Conservation (phyloP, 2,797 vertebrate species). For the Linurgus olivaceus region DNA sequence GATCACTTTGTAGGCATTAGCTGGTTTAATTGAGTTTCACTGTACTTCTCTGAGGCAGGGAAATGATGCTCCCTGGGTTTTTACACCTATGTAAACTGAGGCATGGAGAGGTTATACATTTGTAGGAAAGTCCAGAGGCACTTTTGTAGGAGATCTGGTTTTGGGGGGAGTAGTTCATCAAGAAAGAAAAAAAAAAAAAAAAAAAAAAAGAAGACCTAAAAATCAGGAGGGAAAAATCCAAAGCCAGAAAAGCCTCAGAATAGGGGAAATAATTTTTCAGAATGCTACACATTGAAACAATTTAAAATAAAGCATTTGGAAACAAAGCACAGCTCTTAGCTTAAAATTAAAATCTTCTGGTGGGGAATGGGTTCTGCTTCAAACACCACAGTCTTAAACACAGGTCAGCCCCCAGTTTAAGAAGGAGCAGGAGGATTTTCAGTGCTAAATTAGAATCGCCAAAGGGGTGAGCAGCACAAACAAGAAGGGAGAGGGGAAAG, state of each 20-base stretch:
- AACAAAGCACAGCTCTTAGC: slow-evolving; percentile 34
- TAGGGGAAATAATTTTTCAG: slow-evolving; percentile 29
- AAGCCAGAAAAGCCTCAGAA: slow-evolving; percentile 47
- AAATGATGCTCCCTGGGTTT: background rate
- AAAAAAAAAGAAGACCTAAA: background rate
- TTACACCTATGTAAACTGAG: slow-evolving; percentile 7
- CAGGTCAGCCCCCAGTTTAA: slow-evolving; percentile 26
- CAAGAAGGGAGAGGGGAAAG: background rate
- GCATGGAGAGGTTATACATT: background rate
- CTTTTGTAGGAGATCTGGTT: background rate
- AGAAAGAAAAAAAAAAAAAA: background rate
- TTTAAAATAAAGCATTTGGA: slow-evolving; percentile 65
- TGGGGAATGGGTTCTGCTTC: slow-evolving; percentile 29
- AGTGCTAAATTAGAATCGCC: background rate
- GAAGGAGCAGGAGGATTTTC: slow-evolving; percentile 42
- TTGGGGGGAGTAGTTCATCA: background rate
- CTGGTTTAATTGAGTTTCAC: slow-evolving; percentile 36
- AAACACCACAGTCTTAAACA: background rate
- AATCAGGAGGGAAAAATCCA: background rate
- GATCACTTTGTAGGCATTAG: slow-evolving; percentile 26
- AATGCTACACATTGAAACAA: slow-evolving; percentile 66
- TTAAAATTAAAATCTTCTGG: slow-evolving; percentile 69
- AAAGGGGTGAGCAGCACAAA: background rate
- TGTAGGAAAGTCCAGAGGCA: background rate
- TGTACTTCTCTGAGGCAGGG: background rate